These are phyloP conservation scores for Auanema sp. DNA, from an alignment of 2,888 invertebrate species.

Conservation along the genomic window DNA sequence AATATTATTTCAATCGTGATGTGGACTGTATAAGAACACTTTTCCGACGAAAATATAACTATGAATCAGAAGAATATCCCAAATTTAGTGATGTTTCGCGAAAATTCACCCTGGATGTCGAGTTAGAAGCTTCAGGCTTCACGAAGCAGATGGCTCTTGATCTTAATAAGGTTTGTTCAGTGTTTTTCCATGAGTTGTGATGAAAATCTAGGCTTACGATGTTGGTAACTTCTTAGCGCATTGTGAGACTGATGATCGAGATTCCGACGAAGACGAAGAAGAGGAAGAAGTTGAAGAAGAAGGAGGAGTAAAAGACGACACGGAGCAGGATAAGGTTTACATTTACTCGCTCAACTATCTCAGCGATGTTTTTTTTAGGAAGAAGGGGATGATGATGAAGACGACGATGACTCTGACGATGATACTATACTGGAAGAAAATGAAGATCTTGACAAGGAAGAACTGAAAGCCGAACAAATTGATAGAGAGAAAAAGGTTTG, in stretches of 20 bases:
- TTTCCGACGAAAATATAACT: conserved; percentile 84
- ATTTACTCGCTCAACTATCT: background rate
- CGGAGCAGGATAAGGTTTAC: background rate
- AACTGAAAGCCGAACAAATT: conserved; percentile 26
- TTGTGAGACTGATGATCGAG: conserved; percentile 37
- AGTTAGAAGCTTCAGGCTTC: conserved; percentile 86
- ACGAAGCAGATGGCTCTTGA: conserved; percentile 72
- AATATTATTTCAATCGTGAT: conserved; percentile 89
- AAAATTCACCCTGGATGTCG: conserved; percentile 82
- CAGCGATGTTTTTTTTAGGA: background rate
- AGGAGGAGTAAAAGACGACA: conserved; percentile 19
- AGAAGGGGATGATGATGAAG: conserved; percentile 8
- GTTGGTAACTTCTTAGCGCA: conserved; percentile 58
- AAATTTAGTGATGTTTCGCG: conserved; percentile 66
- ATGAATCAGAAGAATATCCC: conserved; percentile 75
- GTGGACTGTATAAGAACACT: conserved; percentile 82
- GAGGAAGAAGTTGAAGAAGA: conserved; percentile 28
- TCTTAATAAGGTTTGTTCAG: conserved; percentile 47
- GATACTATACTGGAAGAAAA: conserved; percentile 23
- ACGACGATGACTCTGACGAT: conserved; percentile 17
- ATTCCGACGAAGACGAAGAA: conserved; percentile 17
- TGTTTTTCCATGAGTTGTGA: background rate
- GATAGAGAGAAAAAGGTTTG: conserved; percentile 27
- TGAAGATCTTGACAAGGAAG: conserved; percentile 24
- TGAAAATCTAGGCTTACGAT: conserved; percentile 54